Evolutionary conservation across 2,797 vertebrate species (phyloP).

Genomic region (Sebastes paucispinis): DNA sequence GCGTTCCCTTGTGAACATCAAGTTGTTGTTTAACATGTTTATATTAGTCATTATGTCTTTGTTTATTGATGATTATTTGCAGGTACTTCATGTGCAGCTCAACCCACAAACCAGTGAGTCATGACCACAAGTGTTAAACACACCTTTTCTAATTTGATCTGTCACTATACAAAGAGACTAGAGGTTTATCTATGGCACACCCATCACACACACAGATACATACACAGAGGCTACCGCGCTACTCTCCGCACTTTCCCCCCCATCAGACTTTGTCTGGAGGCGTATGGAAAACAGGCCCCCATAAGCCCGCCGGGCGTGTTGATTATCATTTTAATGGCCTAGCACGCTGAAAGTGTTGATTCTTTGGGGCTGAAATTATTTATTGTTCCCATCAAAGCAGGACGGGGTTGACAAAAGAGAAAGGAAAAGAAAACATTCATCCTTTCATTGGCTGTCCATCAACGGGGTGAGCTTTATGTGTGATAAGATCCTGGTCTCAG

Average conservation of each 20-base stretch:
- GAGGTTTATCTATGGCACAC: background rate
- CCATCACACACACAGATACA: background rate
- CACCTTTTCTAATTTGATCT: constrained; percentile 13
- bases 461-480: constrained; percentile 16
- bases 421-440: constrained; percentile 16
- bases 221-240: background rate
- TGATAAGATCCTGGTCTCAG: constrained; percentile 8
- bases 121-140: constrained; percentile 13
- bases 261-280: constrained; percentile 24
- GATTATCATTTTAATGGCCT: constrained; percentile 64
- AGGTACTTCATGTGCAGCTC: constrained; percentile 4
- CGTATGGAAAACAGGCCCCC: constrained; percentile 38
- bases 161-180: constrained; percentile 1
- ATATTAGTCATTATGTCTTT: background rate
- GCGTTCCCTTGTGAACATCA: background rate
- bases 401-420: constrained; percentile 17
- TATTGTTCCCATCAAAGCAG: constrained; percentile 44
- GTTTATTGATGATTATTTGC: constrained; percentile 11
- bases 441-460: constrained; percentile 41
- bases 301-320: constrained; percentile 14
- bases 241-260: background rate
- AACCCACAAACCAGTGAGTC: constrained; percentile 12
- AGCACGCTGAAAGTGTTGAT: constrained; percentile 37
- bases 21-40: background rate
- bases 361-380: constrained; percentile 48